Base-by-base conservation (phyloP, 2,113 vertebrate genomes). In the Cebus imitator region DNA sequence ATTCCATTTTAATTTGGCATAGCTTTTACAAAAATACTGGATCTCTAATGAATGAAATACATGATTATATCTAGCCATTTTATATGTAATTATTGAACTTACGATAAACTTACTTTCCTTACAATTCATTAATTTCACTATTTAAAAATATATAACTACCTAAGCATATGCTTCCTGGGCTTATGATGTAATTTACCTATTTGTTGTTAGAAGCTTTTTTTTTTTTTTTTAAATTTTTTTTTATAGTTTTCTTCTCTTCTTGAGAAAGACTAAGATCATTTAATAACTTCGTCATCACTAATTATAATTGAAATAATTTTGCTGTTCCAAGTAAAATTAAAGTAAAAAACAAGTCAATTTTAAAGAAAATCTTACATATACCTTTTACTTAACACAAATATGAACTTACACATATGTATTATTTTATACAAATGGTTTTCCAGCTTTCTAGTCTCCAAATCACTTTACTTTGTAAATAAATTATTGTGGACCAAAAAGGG, bases 1-100 rank as follows among this genome's bases (percentile, higher is more conserved):
- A 85, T 98, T 37, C 35, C 83, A 92, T 97, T 98, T 97, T 76
- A 97, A 95, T 72, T 97, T 96, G 87, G 37, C 32, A 96, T 87
- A 97, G 87, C 43, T 97, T 87, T 98, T 96, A 45, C n/a, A 95
- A 95, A 98, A 98, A 90, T 95, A 95, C 27, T 98, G 40, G 61
- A 93, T 73, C 11, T 20, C 66, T 96, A 97, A 92, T 96, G 80
- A 96, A 96, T 97, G 91, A 95, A n/a, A 95, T 52, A 86, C 76
- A 94, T 32, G 2, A 96, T 94, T 96, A 85, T 17, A 95, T 9
- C 76, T 25, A 9, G 25, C 57, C 37, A 45, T 91, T 95, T 58
- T 94, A 90, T 20, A 90, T 27, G 50, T 96, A 97, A 90, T 91
- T 94, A 79, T 96, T 95, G 92, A 98, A 95, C 57, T 95, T 95